Base-by-base conservation (phyloP, 2,113 vertebrate genomes). In the Poeciliopsis turrubarensis region DNA sequence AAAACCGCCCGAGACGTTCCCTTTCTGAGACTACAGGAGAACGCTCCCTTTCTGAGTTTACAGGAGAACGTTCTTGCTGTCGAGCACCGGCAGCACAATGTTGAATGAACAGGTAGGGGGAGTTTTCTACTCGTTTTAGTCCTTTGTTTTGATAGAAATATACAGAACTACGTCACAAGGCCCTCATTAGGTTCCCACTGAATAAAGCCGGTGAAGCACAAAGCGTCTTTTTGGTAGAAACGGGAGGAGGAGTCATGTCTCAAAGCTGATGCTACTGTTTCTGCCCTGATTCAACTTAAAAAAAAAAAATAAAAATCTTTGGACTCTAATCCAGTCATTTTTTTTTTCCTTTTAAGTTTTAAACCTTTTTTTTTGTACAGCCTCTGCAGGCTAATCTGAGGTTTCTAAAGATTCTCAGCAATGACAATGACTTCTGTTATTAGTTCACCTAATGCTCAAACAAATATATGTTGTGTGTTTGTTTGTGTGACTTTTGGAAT, bases 151-250 rank as follows among this genome's bases (percentile, higher is more conserved):
- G 1, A 44, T 17, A 47, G 44, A 47, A 47, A 19, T 41, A 4
- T 17, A 47, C 44, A 47, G 17, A 19, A 17, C 44, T 47, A 19
- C 44, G 17, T 47, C 44, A 47, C 1, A 47, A 17, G 14, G 44
- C n/a, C 51, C 9, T 25, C 22, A 25, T 14, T 89, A 17, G 17
- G 5, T 47, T 15, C 44, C 14, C 5, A 47, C 5, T 47, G 44
- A 47, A 47, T 47, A 4, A 44, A 44, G 41, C 15, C 15, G 1
- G 41, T 47, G 84, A 83, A 85, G 62, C 88, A 80, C 82, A 81
- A 91, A 76, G 81, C 34, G 8, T 30, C 27, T 85, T 30, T 29
- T 2, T 29, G 29, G 29, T 1, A 44, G 47, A 61, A 67, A 66
- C 62, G n/a, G 75, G 31, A 22, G 64, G 68, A 44, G 51, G 68